Evolutionary conservation across 1,140 invertebrate species (phyloP).

Genomic region (Conus betulinus): DNA sequence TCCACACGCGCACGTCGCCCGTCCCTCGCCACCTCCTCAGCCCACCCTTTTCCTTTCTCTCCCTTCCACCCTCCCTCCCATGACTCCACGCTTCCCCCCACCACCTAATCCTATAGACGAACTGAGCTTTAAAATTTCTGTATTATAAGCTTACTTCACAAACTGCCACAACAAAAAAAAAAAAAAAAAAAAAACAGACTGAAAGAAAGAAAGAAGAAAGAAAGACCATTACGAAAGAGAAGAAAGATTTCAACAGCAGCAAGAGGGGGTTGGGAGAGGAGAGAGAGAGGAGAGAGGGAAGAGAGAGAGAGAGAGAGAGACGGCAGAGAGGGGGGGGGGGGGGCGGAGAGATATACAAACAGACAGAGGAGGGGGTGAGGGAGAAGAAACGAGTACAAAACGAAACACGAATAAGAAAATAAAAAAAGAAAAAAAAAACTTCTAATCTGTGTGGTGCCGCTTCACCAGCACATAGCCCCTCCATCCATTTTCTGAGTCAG

Average conservation of each 20-base stretch:
- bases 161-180: background rate
- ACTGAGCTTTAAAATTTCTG: too few relatives aligned
- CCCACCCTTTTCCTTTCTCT: too few relatives aligned
- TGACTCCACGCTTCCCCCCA: background rate
- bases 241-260: too few relatives aligned
- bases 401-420: background rate
- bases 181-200: background rate
- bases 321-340: too few relatives aligned
- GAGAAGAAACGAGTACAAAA: too few relatives aligned
- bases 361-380: background rate
- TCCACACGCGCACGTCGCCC: background rate
- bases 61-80: too few relatives aligned
- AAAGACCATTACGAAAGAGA: background rate
- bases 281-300: background rate
- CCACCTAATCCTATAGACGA: background rate
- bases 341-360: background rate
- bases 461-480: too few relatives aligned
- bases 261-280: background rate
- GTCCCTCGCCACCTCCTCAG: background rate
- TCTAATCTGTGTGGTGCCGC: background rate
- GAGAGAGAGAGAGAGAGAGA: background rate
- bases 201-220: conserved; percentile 11
- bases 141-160: too few relatives aligned
- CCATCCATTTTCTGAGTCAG: too few relatives aligned
- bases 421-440: conserved; percentile 5